Evolutionary conservation across 2,888 invertebrate species (phyloP).

Genomic region (Tenthredo scrophulariae): DNA sequence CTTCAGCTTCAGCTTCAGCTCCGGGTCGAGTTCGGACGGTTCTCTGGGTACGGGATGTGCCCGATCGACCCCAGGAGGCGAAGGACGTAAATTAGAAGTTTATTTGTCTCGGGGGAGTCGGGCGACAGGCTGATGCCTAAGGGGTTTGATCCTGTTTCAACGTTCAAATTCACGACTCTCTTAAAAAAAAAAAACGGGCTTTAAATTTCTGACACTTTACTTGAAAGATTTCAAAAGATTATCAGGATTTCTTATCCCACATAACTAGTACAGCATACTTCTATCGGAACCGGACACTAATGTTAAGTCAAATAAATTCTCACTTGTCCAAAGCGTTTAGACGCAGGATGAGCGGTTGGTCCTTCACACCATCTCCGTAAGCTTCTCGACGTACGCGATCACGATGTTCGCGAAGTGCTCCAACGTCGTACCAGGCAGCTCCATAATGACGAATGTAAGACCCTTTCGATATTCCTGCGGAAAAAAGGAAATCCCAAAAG

Average conservation of each 20-base stretch:
- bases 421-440: slow-evolving; percentile 74
- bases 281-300: neutral
- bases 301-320: slow-evolving; percentile 57
- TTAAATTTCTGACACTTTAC: slow-evolving; percentile 15
- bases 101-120: slow-evolving; percentile 60
- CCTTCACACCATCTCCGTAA: slow-evolving; percentile 66
- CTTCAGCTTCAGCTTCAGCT: neutral
- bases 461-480: slow-evolving; percentile 73
- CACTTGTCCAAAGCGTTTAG: slow-evolving; percentile 75
- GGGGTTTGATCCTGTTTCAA: slow-evolving; percentile 32
- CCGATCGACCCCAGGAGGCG: slow-evolving; percentile 57
- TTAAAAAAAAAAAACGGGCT: neutral
- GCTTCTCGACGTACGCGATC: slow-evolving; percentile 74
- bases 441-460: slow-evolving; percentile 76
- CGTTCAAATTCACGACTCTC: slow-evolving; percentile 1
- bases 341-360: slow-evolving; percentile 73
- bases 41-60: neutral
- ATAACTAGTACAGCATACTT: neutral
- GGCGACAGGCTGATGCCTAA: neutral
- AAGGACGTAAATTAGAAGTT: slow-evolving; percentile 63
- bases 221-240: neutral
- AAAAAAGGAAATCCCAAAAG: neutral
- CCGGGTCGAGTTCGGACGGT: neutral
- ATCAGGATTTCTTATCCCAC: neutral
- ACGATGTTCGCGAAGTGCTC: slow-evolving; percentile 73